Evolutionary conservation across 2,797 vertebrate genomes (phyloP), one percentile per base, ranked within the genome.

Genomic region (Pogonophryne albipinna): DNA sequence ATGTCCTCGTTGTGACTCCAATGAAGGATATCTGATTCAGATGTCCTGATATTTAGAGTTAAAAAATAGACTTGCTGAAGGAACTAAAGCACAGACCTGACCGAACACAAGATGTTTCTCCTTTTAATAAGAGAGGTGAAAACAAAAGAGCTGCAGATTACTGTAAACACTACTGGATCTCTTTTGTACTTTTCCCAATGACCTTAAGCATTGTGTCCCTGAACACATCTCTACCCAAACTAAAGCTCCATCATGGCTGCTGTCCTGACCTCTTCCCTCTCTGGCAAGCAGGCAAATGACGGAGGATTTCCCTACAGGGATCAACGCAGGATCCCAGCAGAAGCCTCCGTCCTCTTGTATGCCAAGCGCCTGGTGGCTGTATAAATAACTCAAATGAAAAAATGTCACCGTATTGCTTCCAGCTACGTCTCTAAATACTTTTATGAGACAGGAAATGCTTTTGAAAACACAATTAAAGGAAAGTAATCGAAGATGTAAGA

Each of bases 121-220:
- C n/a, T 62, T 75, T 61, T 20, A 45, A 10, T 10, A 44, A 53
- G 41, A 53, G 14, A 64, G 14, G 38, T 5, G 14, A 51, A 59
- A 4, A 46, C 13, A 51, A 31, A 34, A 7, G 6, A 6, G 6
- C 34, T 8, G 34, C 34, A 34, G 34, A 34, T 34, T 34, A 8
- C 34, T 34, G 6, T 7, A 7, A 34, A 34, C 34, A 34, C 34
- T 34, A 7, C 34, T 34, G 34, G 34, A 34, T 8, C 6, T 45
- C 45, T 34, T 41, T 42, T 17, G 27, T 53, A 3, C n/a, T 69
- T 63, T 46, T 56, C 13, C 15, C 1, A 45, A 41, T 69, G 42
- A 74, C 77, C 70, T 62, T 34, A 38, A 79, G 66, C 58, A 46
- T 4, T 0, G 7, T 51, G 61, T 78, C 38, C 47, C 58, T 34